Evolutionary conservation across 2,797 vertebrate species (phyloP), one percentile per base, ranked within the genome.

Genomic region (Molossus molossus): DNA sequence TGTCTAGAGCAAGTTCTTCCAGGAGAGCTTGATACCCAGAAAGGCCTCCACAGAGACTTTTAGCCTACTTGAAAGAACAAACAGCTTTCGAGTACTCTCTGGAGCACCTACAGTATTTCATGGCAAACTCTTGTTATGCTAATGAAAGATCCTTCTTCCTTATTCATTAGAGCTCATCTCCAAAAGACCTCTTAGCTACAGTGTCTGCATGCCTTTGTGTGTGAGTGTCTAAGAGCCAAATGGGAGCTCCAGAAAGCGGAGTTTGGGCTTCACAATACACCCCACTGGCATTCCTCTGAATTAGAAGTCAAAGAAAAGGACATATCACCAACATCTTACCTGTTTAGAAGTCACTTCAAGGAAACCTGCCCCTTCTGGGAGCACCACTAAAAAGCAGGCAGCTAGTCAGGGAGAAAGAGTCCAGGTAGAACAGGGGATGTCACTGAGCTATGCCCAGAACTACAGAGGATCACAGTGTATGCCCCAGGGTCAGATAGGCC

Each of bases 41-140:
- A 72, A 83, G 62, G 48, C 53, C 40, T 62, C 50, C 10, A 3
- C 10, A 87, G 85, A 90, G 21, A 87, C 83, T 95, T 65, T 53
- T 25, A 91, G 88, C 62, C 92, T 80, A 89, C 96, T 96, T 94
- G 89, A 97, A 93, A 96, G 80, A 92, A 77, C 86, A 97, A 97
- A 94, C 67, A 95, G 84, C 67, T 94, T 90, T 97, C 83, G 55
- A 97, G 96, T 79, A 64, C 95, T 94, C 70, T 91, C 79, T 85
- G 69, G 91, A 96, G 95, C 91, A 79, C 65, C 57, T 89, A n/a
- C n/a, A n/a, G n/a, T n/a, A 83, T 72, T 97, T 91, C 91, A 94
- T 27, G 62, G 82, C 15, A 37, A 37, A 91, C 70, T 79, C 94
- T 97, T 97, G 81, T 95, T 50, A 97, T 97, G 96, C 92, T 96